Evolutionary conservation across 2,797 vertebrate genomes (phyloP).

Genomic region (Loris lydekkerianus): DNA sequence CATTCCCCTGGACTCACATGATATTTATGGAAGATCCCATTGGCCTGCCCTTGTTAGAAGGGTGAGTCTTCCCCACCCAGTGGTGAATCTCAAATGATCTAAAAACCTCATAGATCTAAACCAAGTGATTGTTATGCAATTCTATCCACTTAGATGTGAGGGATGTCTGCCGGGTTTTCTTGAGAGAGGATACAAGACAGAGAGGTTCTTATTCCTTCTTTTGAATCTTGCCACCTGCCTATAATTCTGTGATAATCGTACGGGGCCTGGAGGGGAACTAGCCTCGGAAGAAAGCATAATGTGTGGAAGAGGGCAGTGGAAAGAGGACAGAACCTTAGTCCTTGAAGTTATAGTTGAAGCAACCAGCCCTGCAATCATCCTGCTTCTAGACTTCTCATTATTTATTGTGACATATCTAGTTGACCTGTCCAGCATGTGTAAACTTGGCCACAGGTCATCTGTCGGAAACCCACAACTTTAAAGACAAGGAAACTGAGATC

Average conservation of each 20-base stretch:
- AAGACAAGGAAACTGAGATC: slow-evolving; percentile 14
- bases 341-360: not conserved
- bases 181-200: not conserved
- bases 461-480: not conserved
- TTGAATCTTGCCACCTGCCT: not conserved
- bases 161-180: not conserved
- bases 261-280: not conserved
- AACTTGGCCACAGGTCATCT: not conserved
- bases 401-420: not conserved
- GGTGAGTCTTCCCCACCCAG: not conserved
- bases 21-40: not conserved
- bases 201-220: not conserved
- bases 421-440: not conserved
- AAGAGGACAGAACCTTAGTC: not conserved
- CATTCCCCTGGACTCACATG: not conserved
- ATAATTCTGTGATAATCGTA: not conserved
- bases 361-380: not conserved
- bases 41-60: not conserved
- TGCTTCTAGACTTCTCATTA: not conserved
- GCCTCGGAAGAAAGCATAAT: not conserved
- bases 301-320: not conserved
- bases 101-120: not conserved
- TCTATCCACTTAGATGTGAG: not conserved
- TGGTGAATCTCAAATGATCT: not conserved
- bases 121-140: not conserved